A percentile compares a stretch with the other conserved stretches of the same genome.
Conservation (phyloP, 2,113 vertebrate species). For the Theropithecus gelada region DNA sequence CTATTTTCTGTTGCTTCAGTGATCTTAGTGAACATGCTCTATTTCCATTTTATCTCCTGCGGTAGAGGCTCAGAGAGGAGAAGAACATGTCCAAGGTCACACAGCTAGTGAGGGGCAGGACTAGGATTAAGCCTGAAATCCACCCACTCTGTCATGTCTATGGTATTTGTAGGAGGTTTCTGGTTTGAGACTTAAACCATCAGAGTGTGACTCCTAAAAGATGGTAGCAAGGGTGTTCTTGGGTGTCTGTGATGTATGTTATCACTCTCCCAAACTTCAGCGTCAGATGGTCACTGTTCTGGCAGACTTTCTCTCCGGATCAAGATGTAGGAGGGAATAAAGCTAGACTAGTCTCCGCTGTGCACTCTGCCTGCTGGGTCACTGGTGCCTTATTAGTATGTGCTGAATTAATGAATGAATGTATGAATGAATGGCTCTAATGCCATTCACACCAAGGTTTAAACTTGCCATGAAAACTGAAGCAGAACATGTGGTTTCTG, state of each 20-base stretch:
- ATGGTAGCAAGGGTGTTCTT: not conserved
- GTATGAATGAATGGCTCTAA: not conserved
- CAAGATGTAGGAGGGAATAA: not conserved
- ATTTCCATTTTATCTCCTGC: not conserved
- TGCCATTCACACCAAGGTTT: not conserved
- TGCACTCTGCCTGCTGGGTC: fast-evolving
- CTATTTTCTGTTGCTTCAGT: not conserved
- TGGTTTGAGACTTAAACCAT: not conserved
- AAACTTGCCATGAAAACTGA: not conserved
- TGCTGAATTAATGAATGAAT: not conserved
- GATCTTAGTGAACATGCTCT: not conserved
- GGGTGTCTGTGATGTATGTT: not conserved
- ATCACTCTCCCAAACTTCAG: not conserved
- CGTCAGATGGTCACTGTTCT: not conserved
- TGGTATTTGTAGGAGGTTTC: not conserved
- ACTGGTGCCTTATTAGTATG: not conserved
- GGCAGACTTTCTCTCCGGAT: not conserved
- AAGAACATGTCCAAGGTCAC: not conserved
- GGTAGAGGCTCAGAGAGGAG: not conserved
- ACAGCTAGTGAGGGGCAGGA: not conserved
- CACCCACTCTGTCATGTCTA: not conserved
- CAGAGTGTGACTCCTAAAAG: not conserved
- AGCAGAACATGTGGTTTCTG: not conserved
- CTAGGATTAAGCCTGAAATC: not conserved
- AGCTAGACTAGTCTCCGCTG: not conserved